These are phyloP conservation scores for Leptinotarsa tumamoca DNA, from an alignment of 2,888 invertebrate species.

Conservation along the genomic window DNA sequence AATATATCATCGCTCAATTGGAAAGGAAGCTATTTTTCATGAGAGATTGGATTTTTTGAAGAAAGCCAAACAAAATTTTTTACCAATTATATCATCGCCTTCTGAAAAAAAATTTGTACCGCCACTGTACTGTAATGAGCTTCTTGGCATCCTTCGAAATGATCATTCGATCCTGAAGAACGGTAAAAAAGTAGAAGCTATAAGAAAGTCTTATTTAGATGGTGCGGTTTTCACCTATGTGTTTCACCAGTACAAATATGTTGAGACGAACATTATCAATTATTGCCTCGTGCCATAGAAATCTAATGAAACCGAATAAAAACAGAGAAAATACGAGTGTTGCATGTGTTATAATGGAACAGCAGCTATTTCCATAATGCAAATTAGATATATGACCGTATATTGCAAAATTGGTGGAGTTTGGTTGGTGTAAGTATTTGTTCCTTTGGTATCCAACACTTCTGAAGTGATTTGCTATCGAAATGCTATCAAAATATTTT, in stretches of 20 bases:
- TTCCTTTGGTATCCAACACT: too few relatives aligned
- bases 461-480: too few relatives aligned
- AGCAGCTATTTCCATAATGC: not conserved
- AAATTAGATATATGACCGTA: not conserved
- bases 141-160: slow-evolving; percentile 11
- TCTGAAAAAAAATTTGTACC: not conserved
- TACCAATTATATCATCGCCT: not conserved
- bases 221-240: slow-evolving; percentile 31
- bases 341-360: not conserved
- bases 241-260: slow-evolving; percentile 39
- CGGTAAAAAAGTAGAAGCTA: slow-evolving; percentile 23
- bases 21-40: too few relatives aligned
- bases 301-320: slow-evolving; percentile 8
- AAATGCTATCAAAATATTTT: too few relatives aligned
- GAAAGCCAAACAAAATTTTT: too few relatives aligned
- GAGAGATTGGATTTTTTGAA: too few relatives aligned
- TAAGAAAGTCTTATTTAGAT: slow-evolving; percentile 26
- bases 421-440: too few relatives aligned
- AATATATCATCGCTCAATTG: too few relatives aligned
- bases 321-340: slow-evolving; percentile 3
- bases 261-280: slow-evolving; percentile 21
- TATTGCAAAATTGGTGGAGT: not conserved
- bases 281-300: slow-evolving; percentile 11
- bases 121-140: slow-evolving; percentile 2
- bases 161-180: slow-evolving; percentile 6